Evolutionary conservation across 2,888 invertebrate species (phyloP), one percentile per base, ranked within the genome.

Genomic region (Amblyjoppa proteus): DNA sequence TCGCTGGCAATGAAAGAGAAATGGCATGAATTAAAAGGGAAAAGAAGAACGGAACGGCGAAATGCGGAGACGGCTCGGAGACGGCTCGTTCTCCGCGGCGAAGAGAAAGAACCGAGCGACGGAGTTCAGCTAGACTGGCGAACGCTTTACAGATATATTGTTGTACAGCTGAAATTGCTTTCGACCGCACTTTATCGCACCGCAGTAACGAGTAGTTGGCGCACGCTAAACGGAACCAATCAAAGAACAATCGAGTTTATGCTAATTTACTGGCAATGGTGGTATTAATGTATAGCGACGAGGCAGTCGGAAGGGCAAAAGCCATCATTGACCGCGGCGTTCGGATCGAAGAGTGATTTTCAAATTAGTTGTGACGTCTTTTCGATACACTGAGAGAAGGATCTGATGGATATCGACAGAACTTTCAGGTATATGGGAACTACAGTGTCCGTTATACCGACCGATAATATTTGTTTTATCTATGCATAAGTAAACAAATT

Each of bases 201-300:
- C 75, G 81, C 87, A 87, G 88, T 88, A 76, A 87, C 61, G 71
- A 70, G 76, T 76, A 75, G 81, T 87, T 86, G 83, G 83, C 69
- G 83, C 58, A n/a, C 75, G 75, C 56, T 84, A 81, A 85, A 88
- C 74, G 84, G 74, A 85, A 78, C 83, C 73, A 84, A 87, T 86
- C 83, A 78, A 51, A 74, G 80, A 88, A 87, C 87, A 84, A 88
- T 88, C 85, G 84, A 78, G 86, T 81, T 79, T 81, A 88, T 74
- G 85, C 85, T 90, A 86, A 90, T 90, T 89, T 83, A 78, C 83
- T n/a, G n/a, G 51, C 11, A 13, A 31, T 11, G 25, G 25, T 41
- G 41, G 41, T 34, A 20, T 3, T 45, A 16, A 49, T 75, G 64
- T 31, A 28, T 28, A 3, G 28, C 58, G 28, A 13, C 4, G 58